Conservation (phyloP, 2,888 invertebrate genomes). For the Drosophila pullipes region DNA sequence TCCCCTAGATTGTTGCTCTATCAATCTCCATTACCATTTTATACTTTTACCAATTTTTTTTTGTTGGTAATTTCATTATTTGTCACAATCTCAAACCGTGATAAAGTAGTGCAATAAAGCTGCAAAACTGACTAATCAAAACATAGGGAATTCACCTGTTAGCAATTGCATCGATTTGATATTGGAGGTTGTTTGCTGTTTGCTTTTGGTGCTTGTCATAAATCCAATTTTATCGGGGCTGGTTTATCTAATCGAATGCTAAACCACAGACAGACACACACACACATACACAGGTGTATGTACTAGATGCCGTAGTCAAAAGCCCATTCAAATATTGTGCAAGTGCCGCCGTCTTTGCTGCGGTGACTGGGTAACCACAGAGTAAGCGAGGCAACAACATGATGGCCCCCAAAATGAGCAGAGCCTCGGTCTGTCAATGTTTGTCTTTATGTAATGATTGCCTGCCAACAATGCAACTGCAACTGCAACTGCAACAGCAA, state of each 20-base stretch:
- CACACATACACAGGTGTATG: slow-evolving; percentile 19
- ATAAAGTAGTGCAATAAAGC: slow-evolving; percentile 5
- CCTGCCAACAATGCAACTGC: slow-evolving; percentile 36
- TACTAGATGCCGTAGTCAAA: slow-evolving; percentile 19
- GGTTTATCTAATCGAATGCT: slow-evolving; percentile 55
- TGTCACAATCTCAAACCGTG: neutral
- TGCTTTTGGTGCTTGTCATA: slow-evolving; percentile 29
- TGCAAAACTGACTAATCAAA: neutral
- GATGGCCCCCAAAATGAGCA: slow-evolving; percentile 50
- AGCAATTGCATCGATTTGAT: slow-evolving; percentile 10
- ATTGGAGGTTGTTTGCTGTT: slow-evolving; percentile 1
- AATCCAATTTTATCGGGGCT: slow-evolving; percentile 37
- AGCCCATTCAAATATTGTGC: slow-evolving; percentile 57
- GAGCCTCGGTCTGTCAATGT: slow-evolving; percentile 55
- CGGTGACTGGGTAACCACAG: slow-evolving; percentile 34
- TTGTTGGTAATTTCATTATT: neutral
- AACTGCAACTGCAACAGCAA: slow-evolving; percentile 41
- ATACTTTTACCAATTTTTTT: neutral
- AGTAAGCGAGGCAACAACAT: slow-evolving; percentile 21
- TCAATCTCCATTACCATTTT: too few relatives aligned
- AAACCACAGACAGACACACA: slow-evolving; percentile 32
- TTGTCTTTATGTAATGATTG: slow-evolving; percentile 63
- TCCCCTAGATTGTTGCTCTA: too few relatives aligned
- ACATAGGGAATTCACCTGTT: slow-evolving; percentile 1
- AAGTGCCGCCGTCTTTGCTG: slow-evolving; percentile 28